Evolutionary conservation across 1,140 invertebrate species (phyloP).

Genomic region (Elysia chlorotica): DNA sequence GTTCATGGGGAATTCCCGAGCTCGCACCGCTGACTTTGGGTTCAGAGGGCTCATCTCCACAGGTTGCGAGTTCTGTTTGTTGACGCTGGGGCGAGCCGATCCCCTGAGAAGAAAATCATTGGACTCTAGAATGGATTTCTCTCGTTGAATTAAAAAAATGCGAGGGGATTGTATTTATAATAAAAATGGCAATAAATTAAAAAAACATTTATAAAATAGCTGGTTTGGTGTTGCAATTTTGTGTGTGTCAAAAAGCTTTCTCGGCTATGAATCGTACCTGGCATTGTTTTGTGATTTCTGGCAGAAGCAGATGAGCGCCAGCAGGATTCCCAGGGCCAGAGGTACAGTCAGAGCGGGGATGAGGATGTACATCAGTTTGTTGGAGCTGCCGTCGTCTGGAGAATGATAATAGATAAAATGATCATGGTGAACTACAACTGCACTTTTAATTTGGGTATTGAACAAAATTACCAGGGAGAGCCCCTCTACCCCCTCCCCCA

Average conservation of each 20-base stretch:
- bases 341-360: conserved; percentile 65
- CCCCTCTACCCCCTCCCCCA: no score
- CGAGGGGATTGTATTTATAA: no score
- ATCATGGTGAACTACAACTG: no score
- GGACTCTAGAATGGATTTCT: background rate
- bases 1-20: conserved; percentile 69
- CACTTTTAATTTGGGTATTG: no score
- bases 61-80: conserved; percentile 31
- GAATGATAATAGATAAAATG: background rate
- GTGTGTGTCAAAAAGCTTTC: no score
- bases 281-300: conserved; percentile 36
- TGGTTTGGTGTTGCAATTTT: no score
- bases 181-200: no score
- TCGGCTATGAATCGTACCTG: no score
- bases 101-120: conserved; percentile 2
- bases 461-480: no score
- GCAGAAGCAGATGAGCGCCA: conserved; percentile 63
- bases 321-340: conserved; percentile 63
- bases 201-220: no score
- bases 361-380: conserved; percentile 66
- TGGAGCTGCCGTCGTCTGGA: conserved; percentile 21
- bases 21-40: conserved; percentile 44
- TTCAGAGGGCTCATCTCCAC: conserved; percentile 54
- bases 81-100: conserved; percentile 33
- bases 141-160: no score